These are phyloP conservation scores for Mesochorus sp. DNA, from an alignment of 2,888 invertebrate genomes.

Conservation along the genomic window DNA sequence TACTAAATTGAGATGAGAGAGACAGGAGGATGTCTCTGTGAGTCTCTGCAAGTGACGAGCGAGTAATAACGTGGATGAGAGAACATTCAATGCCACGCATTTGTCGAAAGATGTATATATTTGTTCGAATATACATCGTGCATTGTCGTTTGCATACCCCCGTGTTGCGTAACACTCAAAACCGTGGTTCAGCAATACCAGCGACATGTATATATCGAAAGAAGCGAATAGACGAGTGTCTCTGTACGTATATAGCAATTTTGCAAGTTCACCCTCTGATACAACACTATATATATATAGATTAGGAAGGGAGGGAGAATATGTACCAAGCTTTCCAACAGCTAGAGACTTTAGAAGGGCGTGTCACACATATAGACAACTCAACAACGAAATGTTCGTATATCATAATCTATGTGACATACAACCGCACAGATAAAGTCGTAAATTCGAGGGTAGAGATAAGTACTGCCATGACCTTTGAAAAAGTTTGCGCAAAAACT, in stretches of 20 bases:
- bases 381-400: background rate
- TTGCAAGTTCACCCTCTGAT: conserved; percentile 28
- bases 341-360: conserved; percentile 1
- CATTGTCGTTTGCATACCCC: conserved; percentile 10
- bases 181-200: conserved; percentile 29
- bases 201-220: background rate
- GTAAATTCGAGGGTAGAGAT: too few species aligned
- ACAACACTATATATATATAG: background rate
- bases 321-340: background rate
- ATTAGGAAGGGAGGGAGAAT: background rate
- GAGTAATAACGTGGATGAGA: conserved; percentile 30
- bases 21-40: background rate
- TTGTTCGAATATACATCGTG: background rate
- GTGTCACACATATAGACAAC: background rate
- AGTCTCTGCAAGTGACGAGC: conserved; percentile 32
- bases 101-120: conserved; percentile 3
- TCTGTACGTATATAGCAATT: conserved; percentile 10
- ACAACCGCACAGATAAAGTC: background rate
- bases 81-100: conserved; percentile 29
- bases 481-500: too few species aligned
- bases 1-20: too few species aligned
- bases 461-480: too few species aligned
- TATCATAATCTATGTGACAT: background rate
- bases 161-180: conserved; percentile 8
- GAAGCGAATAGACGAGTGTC: background rate